Conservation (phyloP, 2,113 vertebrate species). For the Origma solitaria region DNA sequence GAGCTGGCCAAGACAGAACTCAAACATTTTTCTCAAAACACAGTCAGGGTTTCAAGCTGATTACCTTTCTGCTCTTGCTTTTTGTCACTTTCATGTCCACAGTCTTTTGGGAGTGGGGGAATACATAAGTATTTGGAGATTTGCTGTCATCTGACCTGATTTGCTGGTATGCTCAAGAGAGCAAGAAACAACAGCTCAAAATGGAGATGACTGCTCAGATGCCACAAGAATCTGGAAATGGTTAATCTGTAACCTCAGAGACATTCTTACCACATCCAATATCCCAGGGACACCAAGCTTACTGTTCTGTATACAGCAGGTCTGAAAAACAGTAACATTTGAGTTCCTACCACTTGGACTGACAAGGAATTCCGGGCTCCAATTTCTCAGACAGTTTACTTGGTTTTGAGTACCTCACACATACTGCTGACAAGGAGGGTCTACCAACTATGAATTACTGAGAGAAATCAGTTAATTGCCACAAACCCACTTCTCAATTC, state of each 20-base stretch:
- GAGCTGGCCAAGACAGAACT: background rate
- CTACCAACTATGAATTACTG: background rate
- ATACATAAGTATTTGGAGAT: background rate
- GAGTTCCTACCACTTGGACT: background rate
- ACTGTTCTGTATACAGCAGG: background rate
- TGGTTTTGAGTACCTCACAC: background rate
- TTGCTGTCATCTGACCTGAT: background rate
- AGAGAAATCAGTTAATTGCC: background rate
- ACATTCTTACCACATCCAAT: background rate
- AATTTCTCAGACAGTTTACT: background rate
- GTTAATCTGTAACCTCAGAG: background rate
- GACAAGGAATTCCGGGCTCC: background rate
- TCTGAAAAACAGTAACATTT: background rate
- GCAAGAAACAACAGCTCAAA: background rate
- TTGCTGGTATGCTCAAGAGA: background rate
- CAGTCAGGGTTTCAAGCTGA: background rate
- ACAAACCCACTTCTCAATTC: background rate
- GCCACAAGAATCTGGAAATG: background rate
- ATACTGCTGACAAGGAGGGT: background rate
- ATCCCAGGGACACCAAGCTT: background rate
- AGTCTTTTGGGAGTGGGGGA: background rate
- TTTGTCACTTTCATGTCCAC: background rate
- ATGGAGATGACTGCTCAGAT: background rate
- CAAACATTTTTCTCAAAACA: background rate
- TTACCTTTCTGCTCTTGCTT: background rate